Conservation (phyloP, 2,888 invertebrate species). For the Thymelicus acteon region DNA sequence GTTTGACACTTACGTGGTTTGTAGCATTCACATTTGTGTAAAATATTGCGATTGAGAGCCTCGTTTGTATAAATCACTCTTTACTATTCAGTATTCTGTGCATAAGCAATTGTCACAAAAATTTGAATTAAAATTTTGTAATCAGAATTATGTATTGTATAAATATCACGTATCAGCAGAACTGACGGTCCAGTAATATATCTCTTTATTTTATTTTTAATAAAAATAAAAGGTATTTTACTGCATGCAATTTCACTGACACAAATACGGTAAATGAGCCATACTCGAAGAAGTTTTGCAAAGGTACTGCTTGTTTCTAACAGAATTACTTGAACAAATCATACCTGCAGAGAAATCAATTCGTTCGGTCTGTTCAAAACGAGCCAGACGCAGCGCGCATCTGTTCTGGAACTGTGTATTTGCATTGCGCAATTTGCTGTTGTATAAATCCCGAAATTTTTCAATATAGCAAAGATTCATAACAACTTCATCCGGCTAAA, state of each 20-base stretch:
- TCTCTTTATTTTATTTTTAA: too few species aligned
- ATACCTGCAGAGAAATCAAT: not conserved
- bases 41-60: constrained; percentile 36
- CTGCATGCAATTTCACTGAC: too few species aligned
- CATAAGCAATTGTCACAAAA: constrained; percentile 14
- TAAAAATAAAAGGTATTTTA: too few species aligned
- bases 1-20: constrained; percentile 34
- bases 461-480: not conserved
- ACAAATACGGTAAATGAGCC: too few species aligned
- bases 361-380: not conserved
- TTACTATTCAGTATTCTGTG: constrained; percentile 12
- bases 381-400: not conserved
- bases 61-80: constrained; percentile 29
- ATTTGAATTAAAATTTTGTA: constrained; percentile 19
- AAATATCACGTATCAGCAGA: not conserved
- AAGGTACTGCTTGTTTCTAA: not conserved
- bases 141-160: not conserved
- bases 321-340: not conserved
- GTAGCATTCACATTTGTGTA: constrained; percentile 29
- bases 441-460: not conserved
- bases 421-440: not conserved
- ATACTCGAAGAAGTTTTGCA: not conserved
- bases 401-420: not conserved
- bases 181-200: too few species aligned
- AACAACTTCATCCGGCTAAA: constrained; percentile 43